phyloP scores from a whole-genome alignment of 2,797 vertebrate species.

The Rhinatrema bivittatum region DNA sequence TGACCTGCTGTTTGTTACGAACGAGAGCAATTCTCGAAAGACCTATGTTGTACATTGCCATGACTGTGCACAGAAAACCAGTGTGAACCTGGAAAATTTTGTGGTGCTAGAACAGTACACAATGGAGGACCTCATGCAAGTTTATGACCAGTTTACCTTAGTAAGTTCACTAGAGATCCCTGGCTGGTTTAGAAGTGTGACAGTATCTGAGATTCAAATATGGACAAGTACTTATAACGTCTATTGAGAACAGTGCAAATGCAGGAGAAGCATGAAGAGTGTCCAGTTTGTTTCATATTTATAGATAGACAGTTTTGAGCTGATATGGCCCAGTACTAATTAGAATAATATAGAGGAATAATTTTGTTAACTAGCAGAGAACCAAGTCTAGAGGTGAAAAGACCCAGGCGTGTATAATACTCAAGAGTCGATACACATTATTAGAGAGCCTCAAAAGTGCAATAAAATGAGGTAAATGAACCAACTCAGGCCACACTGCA shows the following conservation, averaged over 20 bases:
- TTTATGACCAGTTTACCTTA: slow-evolving; percentile 97
- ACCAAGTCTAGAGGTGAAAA: too few relatives aligned
- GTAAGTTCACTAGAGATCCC: slow-evolving; percentile 61
- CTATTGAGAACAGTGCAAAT: slow-evolving; percentile 13
- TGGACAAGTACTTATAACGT: slow-evolving; percentile 23
- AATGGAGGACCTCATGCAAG: slow-evolving; percentile 92
- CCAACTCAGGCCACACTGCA: too few relatives aligned
- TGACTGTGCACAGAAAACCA: slow-evolving; percentile 91
- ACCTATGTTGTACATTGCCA: slow-evolving; percentile 92
- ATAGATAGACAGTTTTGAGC: too few relatives aligned
- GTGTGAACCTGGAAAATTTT: slow-evolving; percentile 83
- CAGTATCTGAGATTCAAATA: too few relatives aligned
- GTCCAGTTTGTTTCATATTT: too few relatives aligned
- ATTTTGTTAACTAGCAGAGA: too few relatives aligned
- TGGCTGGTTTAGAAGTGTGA: slow-evolving; percentile 21
- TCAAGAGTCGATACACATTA: too few relatives aligned
- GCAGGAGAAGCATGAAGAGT: slow-evolving; percentile 31
- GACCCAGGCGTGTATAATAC: too few relatives aligned
- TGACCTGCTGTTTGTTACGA: slow-evolving; percentile 92
- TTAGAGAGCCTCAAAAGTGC: too few relatives aligned
- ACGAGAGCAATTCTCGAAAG: slow-evolving; percentile 88
- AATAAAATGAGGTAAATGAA: too few relatives aligned
- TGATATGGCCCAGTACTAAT: too few relatives aligned
- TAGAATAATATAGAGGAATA: too few relatives aligned
- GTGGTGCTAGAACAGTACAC: slow-evolving; percentile 97